Evolutionary conservation across 2,888 invertebrate species (phyloP), one percentile per base, ranked within the genome.

Genomic region (Sphaerophoria rueppellii): DNA sequence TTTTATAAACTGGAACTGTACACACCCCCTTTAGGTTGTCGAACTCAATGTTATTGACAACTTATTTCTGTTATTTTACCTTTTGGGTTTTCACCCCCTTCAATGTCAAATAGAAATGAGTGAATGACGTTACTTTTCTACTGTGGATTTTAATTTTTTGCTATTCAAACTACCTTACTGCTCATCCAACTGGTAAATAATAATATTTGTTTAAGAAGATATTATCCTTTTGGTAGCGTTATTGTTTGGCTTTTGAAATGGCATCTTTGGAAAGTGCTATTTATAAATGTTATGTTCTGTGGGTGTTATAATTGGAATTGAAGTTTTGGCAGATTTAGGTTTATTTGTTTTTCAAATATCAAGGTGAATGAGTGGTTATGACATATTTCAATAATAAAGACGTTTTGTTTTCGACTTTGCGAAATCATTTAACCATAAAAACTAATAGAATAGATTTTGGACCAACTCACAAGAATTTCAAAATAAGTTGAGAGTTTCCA

Each of bases 11-110:
- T 6, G 37, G 57, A 69, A 40, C 50, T 48, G 61, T 48, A 77
- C 54, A 67, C 54, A 58, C 63, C 11, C 24, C 16, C 50, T 48
- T 43, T 40, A 37, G 37, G 11, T 7, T n/a, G 43, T 43, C 6
- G 2, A 63, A 50, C 16, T 74, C 48, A 37, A 79, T 83, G 71
- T 71, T 83, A 80, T 75, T 83, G 83, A 83, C 80, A 83, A 83
- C 55, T 67, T 75, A 40, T 48, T 52, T 74, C 79, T 60, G 61
- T 16, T 71, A n/a, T 69, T 63, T 67, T 70, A n/a, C 16, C 60
- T 67, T 69, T 35, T 67, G 55, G 37, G 14, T 65, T 35, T 79
- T 55, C 79, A 80, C 79, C 83, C 83, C 69, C 79, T 79, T 75
- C 16, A 40, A 48, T 46, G 43, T 71, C 67, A 60, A 69, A 69